Percentiles rank a stretch among this genome's conserved stretches.
Evolutionary conservation across 2,797 vertebrate genomes (phyloP).

Genomic region (Dipus sagitta): DNA sequence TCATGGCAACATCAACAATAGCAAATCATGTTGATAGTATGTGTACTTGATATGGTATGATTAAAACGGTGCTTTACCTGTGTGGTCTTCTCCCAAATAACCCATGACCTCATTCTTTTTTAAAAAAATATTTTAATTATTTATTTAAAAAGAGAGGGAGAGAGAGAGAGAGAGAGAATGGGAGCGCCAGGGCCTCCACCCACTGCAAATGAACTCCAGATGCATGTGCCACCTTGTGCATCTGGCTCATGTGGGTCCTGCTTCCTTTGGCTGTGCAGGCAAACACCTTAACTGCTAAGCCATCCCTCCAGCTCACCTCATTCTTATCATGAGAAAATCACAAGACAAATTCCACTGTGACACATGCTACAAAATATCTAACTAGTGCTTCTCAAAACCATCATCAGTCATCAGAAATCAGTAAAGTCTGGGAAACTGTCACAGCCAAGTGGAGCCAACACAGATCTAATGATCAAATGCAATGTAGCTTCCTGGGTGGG

Average conservation of each 20-base stretch:
- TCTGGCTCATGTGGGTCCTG: no score
- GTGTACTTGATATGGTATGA: background rate
- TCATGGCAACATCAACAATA: background rate
- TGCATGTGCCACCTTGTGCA: no score
- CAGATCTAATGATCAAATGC: background rate
- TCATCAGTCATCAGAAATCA: background rate
- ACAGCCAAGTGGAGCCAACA: background rate
- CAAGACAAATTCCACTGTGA: background rate
- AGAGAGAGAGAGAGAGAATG: no score
- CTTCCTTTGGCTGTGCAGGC: no score
- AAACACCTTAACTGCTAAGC: no score
- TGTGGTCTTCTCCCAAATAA: background rate
- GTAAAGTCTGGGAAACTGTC: background rate
- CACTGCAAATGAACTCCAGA: no score
- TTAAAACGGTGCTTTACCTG: background rate
- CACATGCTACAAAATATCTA: background rate
- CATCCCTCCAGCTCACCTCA: background rate
- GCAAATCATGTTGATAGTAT: background rate
- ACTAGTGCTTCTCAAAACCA: background rate
- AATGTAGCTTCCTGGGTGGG: background rate
- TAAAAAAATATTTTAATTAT: no score
- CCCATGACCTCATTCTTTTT: background rate
- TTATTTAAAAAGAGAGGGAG: no score
- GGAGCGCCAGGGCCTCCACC: no score
- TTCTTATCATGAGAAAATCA: conserved; percentile 2